Evolutionary conservation across 2,113 vertebrate species (phyloP).

Genomic region (Phainopepla nitens): DNA sequence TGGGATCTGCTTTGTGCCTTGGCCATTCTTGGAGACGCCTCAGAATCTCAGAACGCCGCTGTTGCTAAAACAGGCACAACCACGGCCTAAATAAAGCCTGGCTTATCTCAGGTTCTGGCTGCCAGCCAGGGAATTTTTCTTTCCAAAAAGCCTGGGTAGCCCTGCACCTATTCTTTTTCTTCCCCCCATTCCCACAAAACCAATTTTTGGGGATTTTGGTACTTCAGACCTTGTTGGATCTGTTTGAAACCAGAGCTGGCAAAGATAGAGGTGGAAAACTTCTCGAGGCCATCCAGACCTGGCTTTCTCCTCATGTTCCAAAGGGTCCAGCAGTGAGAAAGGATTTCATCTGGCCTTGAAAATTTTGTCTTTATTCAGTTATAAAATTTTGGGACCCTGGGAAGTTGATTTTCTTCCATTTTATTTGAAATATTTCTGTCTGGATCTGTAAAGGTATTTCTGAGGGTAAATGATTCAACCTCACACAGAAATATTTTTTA

Average conservation of each 20-base stretch:
- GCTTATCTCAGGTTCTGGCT: neutral
- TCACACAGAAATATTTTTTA: neutral
- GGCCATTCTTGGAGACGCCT: neutral
- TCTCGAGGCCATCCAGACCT: neutral
- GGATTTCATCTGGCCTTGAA: neutral
- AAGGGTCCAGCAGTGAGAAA: neutral
- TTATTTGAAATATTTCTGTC: neutral
- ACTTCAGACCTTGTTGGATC: neutral
- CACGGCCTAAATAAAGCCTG: neutral
- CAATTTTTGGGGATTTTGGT: neutral
- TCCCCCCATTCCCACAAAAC: neutral
- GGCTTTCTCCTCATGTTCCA: neutral
- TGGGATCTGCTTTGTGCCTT: neutral
- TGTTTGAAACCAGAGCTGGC: neutral
- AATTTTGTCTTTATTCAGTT: neutral
- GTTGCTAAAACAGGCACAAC: neutral
- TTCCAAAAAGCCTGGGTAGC: neutral
- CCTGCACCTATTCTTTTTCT: neutral
- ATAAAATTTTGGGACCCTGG: neutral
- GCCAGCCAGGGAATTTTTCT: neutral
- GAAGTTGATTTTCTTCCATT: neutral
- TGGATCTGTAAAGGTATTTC: neutral
- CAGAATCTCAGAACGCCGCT: neutral
- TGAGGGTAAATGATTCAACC: neutral
- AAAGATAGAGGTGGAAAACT: neutral